Conservation (phyloP, 2,797 vertebrate species). For the Linurgus olivaceus region DNA sequence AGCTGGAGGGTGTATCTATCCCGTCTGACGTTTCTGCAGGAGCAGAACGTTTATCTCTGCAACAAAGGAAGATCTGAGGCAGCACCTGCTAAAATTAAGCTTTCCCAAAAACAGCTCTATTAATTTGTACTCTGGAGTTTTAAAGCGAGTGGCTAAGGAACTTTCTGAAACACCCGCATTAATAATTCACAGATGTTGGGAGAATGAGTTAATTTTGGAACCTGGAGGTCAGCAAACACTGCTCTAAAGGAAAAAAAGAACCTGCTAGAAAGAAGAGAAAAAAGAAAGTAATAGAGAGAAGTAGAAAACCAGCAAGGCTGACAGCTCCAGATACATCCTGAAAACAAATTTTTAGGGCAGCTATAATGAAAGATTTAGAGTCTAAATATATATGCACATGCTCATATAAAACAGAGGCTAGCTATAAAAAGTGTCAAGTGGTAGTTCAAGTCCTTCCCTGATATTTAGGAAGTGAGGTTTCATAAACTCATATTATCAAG, state of each 20-base stretch:
- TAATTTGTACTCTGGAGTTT: constrained; percentile 65
- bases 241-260: not conserved
- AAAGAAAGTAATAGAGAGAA: not conserved
- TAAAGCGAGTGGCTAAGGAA: constrained; percentile 53
- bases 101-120: constrained; percentile 45
- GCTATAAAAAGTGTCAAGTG: not conserved
- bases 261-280: not conserved
- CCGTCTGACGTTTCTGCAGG: constrained; percentile 6
- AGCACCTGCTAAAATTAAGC: constrained; percentile 65
- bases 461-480: not conserved
- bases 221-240: constrained; percentile 59
- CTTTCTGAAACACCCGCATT: constrained; percentile 51
- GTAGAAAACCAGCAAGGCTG: not conserved
- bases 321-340: not conserved
- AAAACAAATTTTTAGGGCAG: constrained; percentile 24
- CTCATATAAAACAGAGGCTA: not conserved
- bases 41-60: constrained; percentile 38
- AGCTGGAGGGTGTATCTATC: constrained; percentile 59
- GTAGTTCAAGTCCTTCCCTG: not conserved
- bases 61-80: constrained; percentile 64
- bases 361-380: not conserved
- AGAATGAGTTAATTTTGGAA: constrained; percentile 56
- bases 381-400: not conserved
- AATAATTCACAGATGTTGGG: constrained; percentile 54
- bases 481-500: not conserved